Base-by-base conservation (phyloP, 2,888 invertebrate genomes). In the Protophormia terraenovae region DNA sequence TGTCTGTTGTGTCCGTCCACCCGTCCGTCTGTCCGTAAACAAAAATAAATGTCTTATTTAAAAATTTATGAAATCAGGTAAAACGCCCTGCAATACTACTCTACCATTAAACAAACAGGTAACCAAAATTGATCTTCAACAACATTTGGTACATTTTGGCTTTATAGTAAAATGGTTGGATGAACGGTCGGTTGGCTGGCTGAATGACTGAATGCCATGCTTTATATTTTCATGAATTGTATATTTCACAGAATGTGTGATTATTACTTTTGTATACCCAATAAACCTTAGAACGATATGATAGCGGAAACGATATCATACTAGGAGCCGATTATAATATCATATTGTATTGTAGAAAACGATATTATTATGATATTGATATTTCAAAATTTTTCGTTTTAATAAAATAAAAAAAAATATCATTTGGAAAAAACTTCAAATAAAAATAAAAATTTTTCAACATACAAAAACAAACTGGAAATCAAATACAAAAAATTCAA, bases 231-330 rank as follows among this genome's bases (percentile, higher is more conserved):
- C 66, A 67, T 76, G 55, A 64, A 75, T 83, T 83, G 64, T 83
- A 41, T 53, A 50, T 77, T 84, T 81, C 67, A 67, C 60, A 45
- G 77, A 84, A 77, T 85, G 82, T 69, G 64, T 79, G 77, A 72
- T 77, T 83, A 80, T 83, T 80, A 67, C 79, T 72, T 79, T 77
- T 80, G 85, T 50, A 50, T 82, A 58, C 62, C n/a, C n/a, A n/a
- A n/a, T n/a, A n/a, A n/a, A n/a, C n/a, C n/a, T n/a, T n/a, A n/a
- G n/a, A n/a, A n/a, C n/a, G n/a, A n/a, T n/a, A n/a, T n/a, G n/a
- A n/a, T n/a, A n/a, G n/a, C n/a, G n/a, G n/a, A n/a, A n/a, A n/a
- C n/a, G n/a, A n/a, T n/a, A n/a, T n/a, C n/a, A n/a, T n/a, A n/a
- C n/a, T n/a, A n/a, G n/a, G n/a, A n/a, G n/a, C n/a, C n/a, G n/a